phyloP scores from a whole-genome alignment of 2,797 vertebrate species.

The Florisuga fusca region DNA sequence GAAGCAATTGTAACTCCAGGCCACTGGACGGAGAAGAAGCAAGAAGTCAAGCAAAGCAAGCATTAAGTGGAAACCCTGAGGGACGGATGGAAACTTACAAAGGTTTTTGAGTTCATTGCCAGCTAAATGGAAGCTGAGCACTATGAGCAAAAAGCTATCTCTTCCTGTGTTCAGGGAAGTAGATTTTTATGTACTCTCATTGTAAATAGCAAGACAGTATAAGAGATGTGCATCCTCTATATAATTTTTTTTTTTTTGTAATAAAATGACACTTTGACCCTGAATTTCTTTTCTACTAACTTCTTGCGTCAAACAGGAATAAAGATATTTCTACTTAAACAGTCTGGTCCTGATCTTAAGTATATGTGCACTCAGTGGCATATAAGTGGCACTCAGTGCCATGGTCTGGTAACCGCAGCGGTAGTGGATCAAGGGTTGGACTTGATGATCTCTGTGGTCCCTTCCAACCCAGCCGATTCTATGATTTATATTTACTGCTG shows the following conservation, averaged over 20 bases:
- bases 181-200: not conserved
- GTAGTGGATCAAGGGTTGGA: too few relatives aligned
- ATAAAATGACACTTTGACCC: not conserved
- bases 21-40: not conserved
- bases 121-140: not conserved
- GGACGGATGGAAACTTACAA: not conserved
- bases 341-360: conserved; percentile 15
- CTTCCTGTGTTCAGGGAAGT: conserved; percentile 29
- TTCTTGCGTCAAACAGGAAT: not conserved
- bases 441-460: too few relatives aligned
- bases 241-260: not conserved
- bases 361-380: too few relatives aligned
- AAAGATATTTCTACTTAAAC: not conserved
- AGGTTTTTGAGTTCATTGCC: not conserved
- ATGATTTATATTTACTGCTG: not conserved
- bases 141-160: conserved; percentile 19
- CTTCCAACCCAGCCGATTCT: too few relatives aligned
- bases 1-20: not conserved
- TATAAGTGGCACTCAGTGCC: too few relatives aligned
- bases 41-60: not conserved
- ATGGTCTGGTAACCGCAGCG: too few relatives aligned
- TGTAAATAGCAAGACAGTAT: not conserved
- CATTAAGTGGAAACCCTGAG: conserved; percentile 10
- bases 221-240: not conserved
- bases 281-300: conserved; percentile 24